A percentile compares a stretch with the other conserved stretches of the same genome.
Conservation (phyloP, 92 coral and sea anemone species). For the Epizoanthus scotinus region DNA sequence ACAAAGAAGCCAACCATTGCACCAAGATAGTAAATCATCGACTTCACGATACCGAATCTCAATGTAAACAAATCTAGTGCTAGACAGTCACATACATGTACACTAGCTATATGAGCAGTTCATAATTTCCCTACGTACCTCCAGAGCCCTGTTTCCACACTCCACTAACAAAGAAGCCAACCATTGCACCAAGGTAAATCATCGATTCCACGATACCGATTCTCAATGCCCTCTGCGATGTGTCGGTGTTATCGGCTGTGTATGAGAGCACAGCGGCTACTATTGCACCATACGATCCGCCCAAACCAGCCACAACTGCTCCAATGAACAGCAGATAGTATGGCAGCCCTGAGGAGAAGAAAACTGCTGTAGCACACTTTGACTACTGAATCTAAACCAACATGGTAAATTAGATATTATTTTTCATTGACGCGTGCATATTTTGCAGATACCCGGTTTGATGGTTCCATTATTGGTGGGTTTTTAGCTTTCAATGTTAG, state of each 20-base stretch:
- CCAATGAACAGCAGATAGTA: not conserved
- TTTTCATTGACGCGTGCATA: too few species aligned
- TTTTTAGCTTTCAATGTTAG: too few species aligned
- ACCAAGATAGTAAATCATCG: not conserved
- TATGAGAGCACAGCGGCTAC: not conserved
- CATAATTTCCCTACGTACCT: too few species aligned
- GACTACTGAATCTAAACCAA: too few species aligned
- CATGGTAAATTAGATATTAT: not conserved
- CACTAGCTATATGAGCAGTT: too few species aligned
- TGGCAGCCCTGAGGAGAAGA: not conserved
- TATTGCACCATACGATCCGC: not conserved
- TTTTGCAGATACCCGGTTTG: too few species aligned
- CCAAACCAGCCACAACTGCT: not conserved
- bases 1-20: not conserved
- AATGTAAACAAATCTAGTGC: too few species aligned
- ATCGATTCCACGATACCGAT: not conserved
- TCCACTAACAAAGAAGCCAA: not conserved
- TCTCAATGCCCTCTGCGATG: not conserved
- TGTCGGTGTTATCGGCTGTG: not conserved
- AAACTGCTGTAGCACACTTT: not conserved
- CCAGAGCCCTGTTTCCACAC: not conserved
- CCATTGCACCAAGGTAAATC: not conserved
- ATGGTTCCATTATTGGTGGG: too few species aligned
- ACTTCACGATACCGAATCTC: not conserved
- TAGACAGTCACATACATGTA: too few species aligned